Conservation (phyloP, 2,888 invertebrate species). For the Idaea biselata region DNA sequence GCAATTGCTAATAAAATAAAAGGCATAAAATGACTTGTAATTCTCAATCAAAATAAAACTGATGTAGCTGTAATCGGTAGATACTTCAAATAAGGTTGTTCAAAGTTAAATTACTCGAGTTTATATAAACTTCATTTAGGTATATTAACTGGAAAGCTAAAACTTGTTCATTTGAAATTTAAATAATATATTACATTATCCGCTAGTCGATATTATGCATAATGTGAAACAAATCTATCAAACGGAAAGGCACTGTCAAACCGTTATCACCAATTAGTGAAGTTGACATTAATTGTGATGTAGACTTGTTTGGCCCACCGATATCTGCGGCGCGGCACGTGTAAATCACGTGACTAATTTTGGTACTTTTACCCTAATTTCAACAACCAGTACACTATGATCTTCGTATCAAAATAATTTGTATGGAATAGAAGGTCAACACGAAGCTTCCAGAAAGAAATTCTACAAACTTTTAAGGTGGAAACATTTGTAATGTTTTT, state of each 20-base stretch:
- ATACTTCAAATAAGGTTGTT: not conserved
- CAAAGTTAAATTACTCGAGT: not conserved
- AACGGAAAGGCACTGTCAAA: slow-evolving; percentile 40
- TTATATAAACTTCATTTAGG: not conserved
- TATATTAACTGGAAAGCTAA: not conserved
- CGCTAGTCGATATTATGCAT: slow-evolving; percentile 4
- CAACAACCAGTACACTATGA: slow-evolving; percentile 23
- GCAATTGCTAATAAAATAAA: no score
- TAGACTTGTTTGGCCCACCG: slow-evolving; percentile 47
- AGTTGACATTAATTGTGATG: slow-evolving; percentile 66
- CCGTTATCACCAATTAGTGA: slow-evolving; percentile 60
- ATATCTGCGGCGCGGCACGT: slow-evolving; percentile 39
- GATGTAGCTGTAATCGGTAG: no score
- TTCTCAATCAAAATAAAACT: no score
- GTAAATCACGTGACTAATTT: slow-evolving; percentile 56
- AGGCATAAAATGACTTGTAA: no score
- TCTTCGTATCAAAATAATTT: slow-evolving; percentile 11
- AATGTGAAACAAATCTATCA: slow-evolving; percentile 17
- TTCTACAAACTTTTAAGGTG: slow-evolving; percentile 34
- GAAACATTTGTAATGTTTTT: slow-evolving; percentile 52
- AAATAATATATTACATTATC: slow-evolving; percentile 19
- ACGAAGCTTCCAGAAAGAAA: slow-evolving; percentile 7
- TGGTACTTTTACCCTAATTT: slow-evolving; percentile 44
- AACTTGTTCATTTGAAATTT: slow-evolving; percentile 7
- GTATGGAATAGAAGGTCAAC: not conserved